Evolutionary conservation across 2,113 vertebrate genomes (phyloP), one percentile per base, ranked within the genome.

Genomic region (Bambusicola thoracicus): DNA sequence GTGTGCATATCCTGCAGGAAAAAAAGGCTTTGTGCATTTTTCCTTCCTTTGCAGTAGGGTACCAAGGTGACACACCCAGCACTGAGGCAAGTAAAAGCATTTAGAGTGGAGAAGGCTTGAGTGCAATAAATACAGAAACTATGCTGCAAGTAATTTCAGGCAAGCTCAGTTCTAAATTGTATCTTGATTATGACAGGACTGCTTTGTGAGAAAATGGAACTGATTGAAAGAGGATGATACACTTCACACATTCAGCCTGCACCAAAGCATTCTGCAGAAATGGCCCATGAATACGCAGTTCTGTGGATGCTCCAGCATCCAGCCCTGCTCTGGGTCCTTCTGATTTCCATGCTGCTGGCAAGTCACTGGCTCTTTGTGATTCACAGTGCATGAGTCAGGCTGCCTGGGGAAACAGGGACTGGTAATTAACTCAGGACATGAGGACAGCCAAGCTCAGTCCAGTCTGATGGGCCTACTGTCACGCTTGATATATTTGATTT

Each of bases 401-500:
- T 70, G 77, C 51, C 90, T 30, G 46, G 46, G 80, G 85, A 83
- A 34, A 61, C 10, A 5, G 21, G 13, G 51, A 55, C 43, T 4
- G 7, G 2, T 80, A 84, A 84, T 89, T 87, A 93, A 76, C 80
- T 72, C 62, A 13, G 46, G 49, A 30, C 69, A 53, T 72, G 44
- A 56, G 79, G 43, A 16, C 9, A 69, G 74, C 58, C 74, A 67
- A 8, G 29, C 43, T 48, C 41, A 65, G 72, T 73, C 74, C 83
- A 51, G 58, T 46, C 68, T 72, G 76, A 62, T 0, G 30, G 59
- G 21, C 55, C 17, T 77, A 90, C 80, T 90, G 78, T 84, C 85
- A 74, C 59, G 30, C 48, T 61, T 69, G 75, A 61, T 81, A 72
- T 77, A 73, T 84, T 92, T 81, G 81, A 94, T 83, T 89, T 89